Evolutionary conservation across 2,113 vertebrate species (phyloP), one percentile per base, ranked within the genome.

Genomic region (Pollimyrus isidori): DNA sequence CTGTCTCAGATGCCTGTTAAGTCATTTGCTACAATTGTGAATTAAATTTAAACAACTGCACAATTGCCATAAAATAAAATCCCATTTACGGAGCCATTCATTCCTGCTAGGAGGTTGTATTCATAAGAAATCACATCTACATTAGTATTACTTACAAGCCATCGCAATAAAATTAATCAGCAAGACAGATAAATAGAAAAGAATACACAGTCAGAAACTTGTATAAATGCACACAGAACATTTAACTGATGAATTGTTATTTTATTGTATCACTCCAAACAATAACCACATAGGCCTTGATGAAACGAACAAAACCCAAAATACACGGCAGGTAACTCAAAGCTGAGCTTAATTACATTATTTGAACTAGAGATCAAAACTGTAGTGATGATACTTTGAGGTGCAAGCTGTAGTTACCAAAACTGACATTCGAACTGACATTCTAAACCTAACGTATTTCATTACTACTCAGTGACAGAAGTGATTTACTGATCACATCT

Each of bases 391-490:
- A 80, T 19, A 30, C 26, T 69, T 69, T 19, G 15, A 80, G 1
- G 73, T 80, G 30, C 73, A 84, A 84, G 46, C 90, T 92, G 92
- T 89, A 94, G 93, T 84, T 95, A 92, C 93, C 91, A 94, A 93
- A 93, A 91, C 49, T 15, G 49, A 50, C 49, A 50, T 50, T 50
- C 49, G 13, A 52, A 17, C 95, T 62, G 88, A 52, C 91, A 90
- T 76, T 88, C 87, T 23, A 91, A 92, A 91, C 86, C 91, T 91
- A 93, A 94, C 93, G 93, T 93, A 92, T 91, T 53, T 87, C 89
- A 88, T 93, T 93, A 89, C 90, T 92, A 91, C 89, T 90, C 92
- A 91, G 93, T 94, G 92, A 94, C 94, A 93, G 35, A 80, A 80
- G 73, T 80, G 73, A 80, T 42, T 39, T 80, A 80, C 73, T 76